These are phyloP conservation scores for Apogon talboti DNA, from an alignment of 2,797 vertebrate species.

Conservation along the genomic window DNA sequence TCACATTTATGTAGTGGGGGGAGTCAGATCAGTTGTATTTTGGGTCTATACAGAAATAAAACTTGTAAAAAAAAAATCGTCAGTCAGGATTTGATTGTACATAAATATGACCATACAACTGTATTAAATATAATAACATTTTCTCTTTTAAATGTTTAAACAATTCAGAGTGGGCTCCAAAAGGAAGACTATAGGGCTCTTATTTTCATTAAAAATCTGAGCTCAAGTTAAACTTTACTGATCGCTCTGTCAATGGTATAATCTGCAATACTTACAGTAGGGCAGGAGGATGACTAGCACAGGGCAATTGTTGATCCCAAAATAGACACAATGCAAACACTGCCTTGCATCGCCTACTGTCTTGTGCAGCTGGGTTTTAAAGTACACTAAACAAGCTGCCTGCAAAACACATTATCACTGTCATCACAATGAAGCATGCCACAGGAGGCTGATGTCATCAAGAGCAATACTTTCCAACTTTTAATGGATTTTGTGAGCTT, in stretches of 20 bases:
- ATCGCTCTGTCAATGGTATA: background rate
- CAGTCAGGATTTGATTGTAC: no score
- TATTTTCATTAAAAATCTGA: background rate
- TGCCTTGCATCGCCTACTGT: background rate
- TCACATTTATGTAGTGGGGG: slow-evolving; percentile 20
- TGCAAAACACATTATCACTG: slow-evolving; percentile 45
- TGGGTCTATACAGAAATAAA: no score
- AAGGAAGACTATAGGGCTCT: no score
- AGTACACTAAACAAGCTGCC: background rate
- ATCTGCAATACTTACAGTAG: background rate
- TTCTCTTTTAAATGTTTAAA: no score
- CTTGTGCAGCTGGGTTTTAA: background rate
- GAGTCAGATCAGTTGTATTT: no score
- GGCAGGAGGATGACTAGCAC: background rate
- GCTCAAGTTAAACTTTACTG: background rate
- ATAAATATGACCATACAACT: no score
- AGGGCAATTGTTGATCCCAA: slow-evolving; percentile 3
- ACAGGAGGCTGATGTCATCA: slow-evolving; percentile 10
- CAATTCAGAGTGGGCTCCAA: no score
- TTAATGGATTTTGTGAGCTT: background rate
- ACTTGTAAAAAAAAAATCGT: no score
- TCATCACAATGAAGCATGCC: slow-evolving; percentile 12
- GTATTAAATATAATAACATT: no score
- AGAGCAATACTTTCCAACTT: slow-evolving; percentile 20
- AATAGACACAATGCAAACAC: background rate